phyloP scores from a whole-genome alignment of 2,797 vertebrate species.

The Perdix hodgsoniae region DNA sequence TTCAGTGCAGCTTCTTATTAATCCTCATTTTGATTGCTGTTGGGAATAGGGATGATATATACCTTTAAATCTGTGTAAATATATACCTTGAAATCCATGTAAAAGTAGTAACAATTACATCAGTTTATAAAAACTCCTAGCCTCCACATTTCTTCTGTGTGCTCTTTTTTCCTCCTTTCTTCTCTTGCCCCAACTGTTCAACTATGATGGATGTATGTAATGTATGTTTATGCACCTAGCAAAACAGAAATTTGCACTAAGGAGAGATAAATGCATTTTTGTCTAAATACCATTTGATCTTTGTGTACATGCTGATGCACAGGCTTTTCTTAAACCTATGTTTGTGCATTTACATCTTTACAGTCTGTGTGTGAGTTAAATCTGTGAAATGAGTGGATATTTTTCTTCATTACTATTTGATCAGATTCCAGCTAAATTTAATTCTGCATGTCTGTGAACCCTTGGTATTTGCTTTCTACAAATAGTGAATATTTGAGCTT shows the following conservation, averaged over 20 bases:
- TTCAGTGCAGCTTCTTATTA: not conserved
- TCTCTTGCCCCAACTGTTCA: not conserved
- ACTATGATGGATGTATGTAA: not conserved
- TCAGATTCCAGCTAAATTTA: not conserved
- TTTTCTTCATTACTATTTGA: not conserved
- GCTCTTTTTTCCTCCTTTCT: not conserved
- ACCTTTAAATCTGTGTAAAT: not conserved
- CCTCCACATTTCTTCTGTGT: not conserved
- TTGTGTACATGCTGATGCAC: not conserved
- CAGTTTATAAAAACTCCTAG: not conserved
- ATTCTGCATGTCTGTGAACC: not conserved
- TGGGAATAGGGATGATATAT: not conserved
- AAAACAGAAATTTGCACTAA: not conserved
- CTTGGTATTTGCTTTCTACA: not conserved
- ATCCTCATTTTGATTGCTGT: not conserved
- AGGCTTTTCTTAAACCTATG: not conserved
- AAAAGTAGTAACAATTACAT: not conserved
- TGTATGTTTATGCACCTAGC: not conserved
- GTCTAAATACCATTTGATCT: not conserved
- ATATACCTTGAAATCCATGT: not conserved
- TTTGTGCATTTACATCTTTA: not conserved
- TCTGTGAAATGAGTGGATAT: not conserved
- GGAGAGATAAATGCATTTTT: not conserved
- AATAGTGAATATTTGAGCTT: not conserved
- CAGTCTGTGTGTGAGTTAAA: not conserved